phyloP scores from a whole-genome alignment of 2,797 vertebrate genomes.

The Margarornis squamiger region DNA sequence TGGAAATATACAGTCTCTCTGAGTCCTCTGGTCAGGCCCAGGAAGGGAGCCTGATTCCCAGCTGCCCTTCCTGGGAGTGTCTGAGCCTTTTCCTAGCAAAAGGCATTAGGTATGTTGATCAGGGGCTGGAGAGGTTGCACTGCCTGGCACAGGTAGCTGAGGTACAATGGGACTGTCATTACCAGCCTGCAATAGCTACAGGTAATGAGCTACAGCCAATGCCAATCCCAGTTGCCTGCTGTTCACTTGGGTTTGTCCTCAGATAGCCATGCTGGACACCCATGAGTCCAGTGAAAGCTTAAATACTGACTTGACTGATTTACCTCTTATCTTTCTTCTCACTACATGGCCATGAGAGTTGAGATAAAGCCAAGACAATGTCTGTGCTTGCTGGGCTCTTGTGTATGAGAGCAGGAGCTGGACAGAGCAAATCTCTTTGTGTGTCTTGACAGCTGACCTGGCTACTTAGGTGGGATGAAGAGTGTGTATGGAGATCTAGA shows the following conservation, averaged over 20 bases:
- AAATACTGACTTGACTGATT: background rate
- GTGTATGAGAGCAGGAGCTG: background rate
- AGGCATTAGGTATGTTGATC: background rate
- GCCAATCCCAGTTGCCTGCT: background rate
- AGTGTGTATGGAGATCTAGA: background rate
- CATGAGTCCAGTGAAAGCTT: background rate
- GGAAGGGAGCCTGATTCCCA: background rate
- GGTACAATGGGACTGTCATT: background rate
- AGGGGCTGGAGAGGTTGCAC: background rate
- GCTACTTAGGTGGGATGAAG: background rate
- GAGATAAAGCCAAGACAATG: background rate
- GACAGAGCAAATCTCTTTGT: background rate
- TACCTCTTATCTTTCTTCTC: background rate
- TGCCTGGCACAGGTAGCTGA: background rate
- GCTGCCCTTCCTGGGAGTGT: background rate
- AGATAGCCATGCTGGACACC: background rate
- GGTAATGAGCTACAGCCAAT: background rate
- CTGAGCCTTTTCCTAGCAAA: background rate
- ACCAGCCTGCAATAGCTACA: background rate
- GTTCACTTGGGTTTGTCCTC: background rate
- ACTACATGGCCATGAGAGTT: background rate
- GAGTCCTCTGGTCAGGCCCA: background rate
- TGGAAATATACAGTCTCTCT: background rate
- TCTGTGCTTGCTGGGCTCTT: background rate
- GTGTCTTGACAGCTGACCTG: background rate